Evolutionary conservation across 2,113 vertebrate species (phyloP), one percentile per base, ranked within the genome.

Genomic region (Melierax canorus): DNA sequence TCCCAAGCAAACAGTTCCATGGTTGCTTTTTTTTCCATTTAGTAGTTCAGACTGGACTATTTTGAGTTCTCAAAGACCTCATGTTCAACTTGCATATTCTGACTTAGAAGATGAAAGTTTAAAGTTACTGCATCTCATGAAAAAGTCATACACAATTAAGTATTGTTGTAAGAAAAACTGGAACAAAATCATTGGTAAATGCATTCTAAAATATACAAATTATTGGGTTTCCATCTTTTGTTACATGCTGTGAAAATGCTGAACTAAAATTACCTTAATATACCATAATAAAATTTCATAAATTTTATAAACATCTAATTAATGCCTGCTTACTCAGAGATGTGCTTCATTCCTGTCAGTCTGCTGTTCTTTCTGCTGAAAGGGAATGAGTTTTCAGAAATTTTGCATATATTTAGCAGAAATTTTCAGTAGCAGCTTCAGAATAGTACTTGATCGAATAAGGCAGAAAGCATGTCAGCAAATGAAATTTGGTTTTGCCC

Each of bases 401-500:
- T 86, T 69, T 82, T 84, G n/a, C 86, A 43, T 46, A 30, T 94
- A 71, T 93, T 94, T 86, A 88, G 53, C 92, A 83, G 78, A 94
- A 43, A 53, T n/a, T 85, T 96, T 90, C 69, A 50, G 55, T 38
- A 36, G 78, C 50, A 79, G 34, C 77, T 92, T 91, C 73, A 94
- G 83, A 93, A 86, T 79, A 88, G 71, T 67, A 46, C 60, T 94
- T 88, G 95, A 96, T 97, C 21, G 36, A 95, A 85, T 15, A 58
- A 95, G 78, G 82, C 45, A 81, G 69, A 94, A 96, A n/a, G 36
- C 41, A 91, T 90, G 68, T 82, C 90, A 92, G 87, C 90, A 96
- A 97, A 94, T 93, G 71, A 96, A 92, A 85, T 79, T 86, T 92
- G 72, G 34, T 96, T 96, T 93, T 79, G 50, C 89, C 89, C 53